Evolutionary conservation across 2,797 vertebrate genomes (phyloP).

Genomic region (Sebastes paucispinis): DNA sequence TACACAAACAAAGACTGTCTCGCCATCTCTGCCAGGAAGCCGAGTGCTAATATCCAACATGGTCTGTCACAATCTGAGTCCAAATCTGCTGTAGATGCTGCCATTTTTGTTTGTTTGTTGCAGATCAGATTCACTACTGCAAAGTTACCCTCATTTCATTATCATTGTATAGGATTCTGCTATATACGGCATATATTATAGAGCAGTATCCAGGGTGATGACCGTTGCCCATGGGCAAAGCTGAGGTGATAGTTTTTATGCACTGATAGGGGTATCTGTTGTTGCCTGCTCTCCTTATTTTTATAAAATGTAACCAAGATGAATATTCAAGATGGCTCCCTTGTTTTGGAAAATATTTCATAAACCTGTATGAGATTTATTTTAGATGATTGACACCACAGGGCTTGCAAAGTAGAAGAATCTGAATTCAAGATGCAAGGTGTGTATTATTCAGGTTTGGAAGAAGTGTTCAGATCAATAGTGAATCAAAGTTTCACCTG

Average conservation of each 20-base stretch:
- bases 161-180: background rate
- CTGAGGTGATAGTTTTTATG: background rate
- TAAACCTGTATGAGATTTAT: background rate
- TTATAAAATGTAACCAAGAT: background rate
- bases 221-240: background rate
- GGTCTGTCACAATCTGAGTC: constrained; percentile 26
- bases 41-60: constrained; percentile 8
- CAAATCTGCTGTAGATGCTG: constrained; percentile 1
- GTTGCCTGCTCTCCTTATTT: background rate
- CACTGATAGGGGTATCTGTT: background rate
- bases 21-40: constrained; percentile 35
- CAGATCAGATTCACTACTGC: background rate
- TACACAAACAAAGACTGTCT: constrained; percentile 51
- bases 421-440: background rate
- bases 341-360: background rate
- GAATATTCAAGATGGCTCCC: background rate
- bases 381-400: background rate
- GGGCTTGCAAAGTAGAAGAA: background rate
- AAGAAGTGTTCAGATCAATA: background rate
- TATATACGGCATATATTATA: background rate
- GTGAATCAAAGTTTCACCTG: background rate
- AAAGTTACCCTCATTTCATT: background rate
- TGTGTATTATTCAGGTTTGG: background rate
- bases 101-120: constrained; percentile 8
- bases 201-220: background rate